Conservation (phyloP, 2,888 invertebrate species). For the Lepidonotus clava region DNA sequence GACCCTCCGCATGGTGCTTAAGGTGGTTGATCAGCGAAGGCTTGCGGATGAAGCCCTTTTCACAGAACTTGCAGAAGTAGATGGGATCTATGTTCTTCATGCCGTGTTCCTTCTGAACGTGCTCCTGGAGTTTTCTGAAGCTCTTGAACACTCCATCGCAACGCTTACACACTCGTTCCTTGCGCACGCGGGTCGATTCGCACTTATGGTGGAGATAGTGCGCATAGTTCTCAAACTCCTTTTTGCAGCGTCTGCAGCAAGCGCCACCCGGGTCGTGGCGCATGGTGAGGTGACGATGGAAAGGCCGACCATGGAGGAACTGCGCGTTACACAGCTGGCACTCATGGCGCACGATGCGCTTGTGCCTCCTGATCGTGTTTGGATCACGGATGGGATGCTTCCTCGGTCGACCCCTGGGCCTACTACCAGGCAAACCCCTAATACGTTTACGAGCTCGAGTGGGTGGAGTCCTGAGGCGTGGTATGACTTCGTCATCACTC, state of each 20-base stretch:
- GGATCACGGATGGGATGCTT: conserved; percentile 32
- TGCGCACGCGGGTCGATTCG: neutral
- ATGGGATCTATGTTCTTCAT: conserved; percentile 62
- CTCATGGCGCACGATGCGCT: neutral
- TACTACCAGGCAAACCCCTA: neutral
- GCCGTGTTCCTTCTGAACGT: conserved; percentile 69
- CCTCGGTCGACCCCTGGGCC: conserved; percentile 22
- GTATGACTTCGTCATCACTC: neutral
- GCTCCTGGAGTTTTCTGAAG: conserved; percentile 59
- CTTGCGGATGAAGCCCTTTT: conserved; percentile 69
- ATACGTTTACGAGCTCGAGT: neutral
- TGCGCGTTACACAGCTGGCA: conserved; percentile 20
- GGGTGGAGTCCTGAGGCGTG: neutral
- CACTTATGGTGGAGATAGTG: conserved; percentile 41
- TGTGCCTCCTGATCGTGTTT: conserved; percentile 23
- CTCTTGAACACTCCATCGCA: conserved; percentile 45
- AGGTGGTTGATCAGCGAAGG: conserved; percentile 70
- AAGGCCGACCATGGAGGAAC: conserved; percentile 48
- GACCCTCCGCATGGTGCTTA: conserved; percentile 69
- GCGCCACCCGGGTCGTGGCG: neutral
- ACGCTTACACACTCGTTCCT: neutral
- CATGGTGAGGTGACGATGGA: conserved; percentile 22
- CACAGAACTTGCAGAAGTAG: conserved; percentile 71
- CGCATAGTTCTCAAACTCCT: conserved; percentile 42
- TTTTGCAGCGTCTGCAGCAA: neutral